Conservation (phyloP, 2,888 invertebrate species). For the Drosophila falleni region DNA sequence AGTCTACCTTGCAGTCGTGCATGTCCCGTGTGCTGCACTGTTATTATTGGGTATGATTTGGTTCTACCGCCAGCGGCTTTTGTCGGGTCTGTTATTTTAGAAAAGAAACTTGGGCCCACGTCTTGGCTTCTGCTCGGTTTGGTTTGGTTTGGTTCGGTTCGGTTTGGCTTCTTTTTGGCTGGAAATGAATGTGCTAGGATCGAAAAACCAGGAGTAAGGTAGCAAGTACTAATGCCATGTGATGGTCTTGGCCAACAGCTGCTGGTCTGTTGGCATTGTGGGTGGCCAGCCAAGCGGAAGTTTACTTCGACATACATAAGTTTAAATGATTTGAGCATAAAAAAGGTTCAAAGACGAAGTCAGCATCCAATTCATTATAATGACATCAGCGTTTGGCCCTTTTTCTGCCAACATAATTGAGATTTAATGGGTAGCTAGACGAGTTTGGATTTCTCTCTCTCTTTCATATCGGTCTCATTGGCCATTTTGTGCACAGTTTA, state of each 20-base stretch:
- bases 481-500: constrained; percentile 29
- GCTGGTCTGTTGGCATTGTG: constrained; percentile 41
- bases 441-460: constrained; percentile 21
- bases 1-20: constrained; percentile 6
- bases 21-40: not conserved
- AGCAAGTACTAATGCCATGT: constrained; percentile 21
- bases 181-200: not conserved
- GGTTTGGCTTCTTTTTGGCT: constrained; percentile 12
- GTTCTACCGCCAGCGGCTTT: constrained; percentile 24
- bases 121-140: constrained; percentile 27
- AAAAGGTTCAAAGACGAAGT: constrained; percentile 71
- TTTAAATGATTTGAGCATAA: constrained; percentile 71
- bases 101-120: constrained; percentile 62
- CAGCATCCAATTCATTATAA: constrained; percentile 71
- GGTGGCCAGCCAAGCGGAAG: constrained; percentile 59
- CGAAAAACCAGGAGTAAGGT: constrained; percentile 11
- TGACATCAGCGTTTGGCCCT: constrained; percentile 69
- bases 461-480: constrained; percentile 59
- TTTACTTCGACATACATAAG: constrained; percentile 59
- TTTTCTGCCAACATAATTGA: constrained; percentile 65
- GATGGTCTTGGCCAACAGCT: constrained; percentile 24
- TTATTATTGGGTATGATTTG: constrained; percentile 18
- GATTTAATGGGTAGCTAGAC: constrained; percentile 68
- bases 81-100: constrained; percentile 67
- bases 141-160: not conserved